phyloP scores from a whole-genome alignment of 2,797 vertebrate genomes.

The Manis javanica region DNA sequence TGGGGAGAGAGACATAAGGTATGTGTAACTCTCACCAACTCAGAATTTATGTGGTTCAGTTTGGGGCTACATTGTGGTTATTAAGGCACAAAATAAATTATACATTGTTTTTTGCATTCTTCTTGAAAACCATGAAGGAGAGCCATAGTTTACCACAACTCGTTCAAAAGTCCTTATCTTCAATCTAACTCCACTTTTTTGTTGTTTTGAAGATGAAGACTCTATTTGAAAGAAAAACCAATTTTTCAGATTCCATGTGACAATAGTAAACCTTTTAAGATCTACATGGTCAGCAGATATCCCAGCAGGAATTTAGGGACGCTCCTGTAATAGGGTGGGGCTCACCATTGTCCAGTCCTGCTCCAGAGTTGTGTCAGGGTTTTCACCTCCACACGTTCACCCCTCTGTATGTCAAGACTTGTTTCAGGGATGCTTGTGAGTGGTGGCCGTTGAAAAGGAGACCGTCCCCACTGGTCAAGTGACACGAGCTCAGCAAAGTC shows the following conservation, averaged over 20 bases:
- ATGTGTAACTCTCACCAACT: not conserved
- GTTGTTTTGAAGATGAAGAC: not conserved
- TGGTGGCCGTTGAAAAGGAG: not conserved
- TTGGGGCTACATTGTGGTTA: not conserved
- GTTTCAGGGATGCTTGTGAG: not conserved
- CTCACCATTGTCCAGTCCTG: not conserved
- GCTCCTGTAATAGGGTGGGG: not conserved
- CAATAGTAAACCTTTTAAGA: slow-evolving; percentile 4
- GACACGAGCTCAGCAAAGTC: not conserved
- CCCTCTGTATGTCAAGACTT: not conserved
- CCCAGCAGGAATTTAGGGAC: not conserved
- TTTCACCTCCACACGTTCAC: not conserved
- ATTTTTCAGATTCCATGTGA: slow-evolving; percentile 10
- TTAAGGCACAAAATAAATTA: not conserved
- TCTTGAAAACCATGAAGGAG: slow-evolving; percentile 29
- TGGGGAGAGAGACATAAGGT: not conserved
- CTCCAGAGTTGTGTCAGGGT: not conserved
- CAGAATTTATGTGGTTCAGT: not conserved
- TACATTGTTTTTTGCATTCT: slow-evolving; percentile 36
- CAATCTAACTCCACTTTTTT: not conserved
- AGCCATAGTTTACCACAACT: not conserved
- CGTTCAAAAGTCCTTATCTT: not conserved
- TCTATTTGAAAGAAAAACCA: not conserved
- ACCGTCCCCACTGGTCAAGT: not conserved
- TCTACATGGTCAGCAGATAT: not conserved